Percentiles rank a stretch among this genome's conserved stretches.
These are phyloP conservation scores for Drosophila kepulauana DNA, from an alignment of 1,140 invertebrate species.

Conservation along the genomic window DNA sequence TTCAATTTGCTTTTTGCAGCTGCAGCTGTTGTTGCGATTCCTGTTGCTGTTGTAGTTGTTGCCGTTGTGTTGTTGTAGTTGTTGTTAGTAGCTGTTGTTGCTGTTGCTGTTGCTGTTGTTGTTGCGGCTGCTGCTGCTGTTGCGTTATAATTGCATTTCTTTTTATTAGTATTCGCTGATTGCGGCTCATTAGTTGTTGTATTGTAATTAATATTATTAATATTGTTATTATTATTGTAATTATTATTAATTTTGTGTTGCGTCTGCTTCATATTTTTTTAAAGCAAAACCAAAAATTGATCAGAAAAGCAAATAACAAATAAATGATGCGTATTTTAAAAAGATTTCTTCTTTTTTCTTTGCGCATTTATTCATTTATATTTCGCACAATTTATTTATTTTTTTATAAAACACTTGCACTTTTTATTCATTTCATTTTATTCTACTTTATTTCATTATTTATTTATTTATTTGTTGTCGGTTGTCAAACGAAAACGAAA, in stretches of 20 bases:
- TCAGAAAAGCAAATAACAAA: conserved; percentile 15
- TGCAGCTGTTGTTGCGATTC: conserved; percentile 24
- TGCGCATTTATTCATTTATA: conserved; percentile 19
- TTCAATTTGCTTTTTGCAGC: conserved; percentile 52
- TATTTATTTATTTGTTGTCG: neutral
- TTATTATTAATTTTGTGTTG: conserved; percentile 61
- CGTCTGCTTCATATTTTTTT: conserved; percentile 61
- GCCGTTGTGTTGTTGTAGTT: conserved; percentile 39
- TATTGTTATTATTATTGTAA: conserved; percentile 63
- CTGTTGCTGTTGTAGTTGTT: conserved; percentile 21
- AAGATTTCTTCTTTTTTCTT: conserved; percentile 19
- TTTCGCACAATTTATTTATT: conserved; percentile 28
- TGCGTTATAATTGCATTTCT: conserved; percentile 53
- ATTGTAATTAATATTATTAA: conserved; percentile 60
- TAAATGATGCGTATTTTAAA: too few relatives aligned
- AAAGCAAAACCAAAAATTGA: conserved; percentile 40
- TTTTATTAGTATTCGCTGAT: conserved; percentile 53
- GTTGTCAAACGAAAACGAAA: conserved; percentile 45
- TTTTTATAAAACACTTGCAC: conserved; percentile 24
- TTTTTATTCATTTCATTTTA: conserved; percentile 11
- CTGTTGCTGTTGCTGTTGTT: conserved; percentile 45
- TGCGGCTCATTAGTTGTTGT: conserved; percentile 50
- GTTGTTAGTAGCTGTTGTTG: conserved; percentile 36
- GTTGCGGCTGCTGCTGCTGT: conserved; percentile 35
- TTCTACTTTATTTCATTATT: too few relatives aligned